Evolutionary conservation across 1,140 invertebrate genomes (phyloP), one percentile per base, ranked within the genome.

Genomic region (Papilio xuthus): DNA sequence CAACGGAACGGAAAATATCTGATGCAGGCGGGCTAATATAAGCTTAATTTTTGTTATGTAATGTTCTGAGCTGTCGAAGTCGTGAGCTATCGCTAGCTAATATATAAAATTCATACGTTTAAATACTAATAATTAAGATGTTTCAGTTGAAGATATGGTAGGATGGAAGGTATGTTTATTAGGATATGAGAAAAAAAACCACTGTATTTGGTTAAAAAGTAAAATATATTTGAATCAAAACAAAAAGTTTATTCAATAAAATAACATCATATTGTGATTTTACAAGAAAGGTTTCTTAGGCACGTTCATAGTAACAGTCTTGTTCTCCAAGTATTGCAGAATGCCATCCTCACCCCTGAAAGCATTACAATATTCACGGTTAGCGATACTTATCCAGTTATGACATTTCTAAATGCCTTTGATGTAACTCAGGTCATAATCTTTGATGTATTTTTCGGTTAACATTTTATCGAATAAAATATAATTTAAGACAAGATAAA

Each of bases 251-350:
- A 10, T 26, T 60, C 56, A 12, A 13, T 60, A 13, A 26, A 60
- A 13, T 67, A 15, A 26, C 9, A 28, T 67, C 4, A 23, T 60
- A 26, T 60, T 23, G 23, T 12, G 8, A 7, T 23, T 79, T 89
- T 85, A 90, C 41, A 88, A 60, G 42, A 82, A 73, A 10, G 89
- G 89, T 78, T 89, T 89, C 83, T 90, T 92, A 4, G 92, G 92
- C 0, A 96, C 79, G 80, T 92, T 94, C 42, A 96, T 95, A 37
- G 96, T 95, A 74, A 98, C 95, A 12, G 96, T 97, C 92, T 98
- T 98, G 13, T 95, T 95, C 89, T 97, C 97, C 20, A 97, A 91
- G 89, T 98, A 98, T 82, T 96, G 95, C 26, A 96, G 91, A 69
- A 98, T 92, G n/a, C 96, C 96, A 82, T 97, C 97, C 88, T 97